Conservation (phyloP, 2,113 vertebrate species). For the Apodemus sylvaticus region DNA sequence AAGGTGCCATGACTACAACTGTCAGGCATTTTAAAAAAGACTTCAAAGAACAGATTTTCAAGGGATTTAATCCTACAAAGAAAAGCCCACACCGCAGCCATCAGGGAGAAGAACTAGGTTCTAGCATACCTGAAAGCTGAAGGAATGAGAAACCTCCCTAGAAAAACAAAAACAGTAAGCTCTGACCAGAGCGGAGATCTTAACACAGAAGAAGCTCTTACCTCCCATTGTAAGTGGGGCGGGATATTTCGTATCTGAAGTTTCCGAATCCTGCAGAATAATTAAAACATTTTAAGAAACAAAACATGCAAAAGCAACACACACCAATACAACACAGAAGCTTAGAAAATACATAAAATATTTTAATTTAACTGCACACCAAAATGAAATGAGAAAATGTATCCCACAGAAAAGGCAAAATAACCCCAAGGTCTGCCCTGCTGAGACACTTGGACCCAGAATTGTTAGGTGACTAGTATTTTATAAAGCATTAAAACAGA, state of each 20-base stretch:
- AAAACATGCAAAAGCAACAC: constrained; percentile 48
- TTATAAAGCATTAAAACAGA: constrained; percentile 43
- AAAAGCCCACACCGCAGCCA: not conserved
- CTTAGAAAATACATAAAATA: constrained; percentile 47
- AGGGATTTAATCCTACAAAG: not conserved
- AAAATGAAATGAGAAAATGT: not conserved
- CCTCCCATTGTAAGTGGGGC: constrained; percentile 97
- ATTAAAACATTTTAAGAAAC: constrained; percentile 71
- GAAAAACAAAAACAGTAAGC: not conserved
- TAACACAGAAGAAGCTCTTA: constrained; percentile 85
- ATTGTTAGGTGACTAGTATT: not conserved
- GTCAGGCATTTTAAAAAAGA: not conserved
- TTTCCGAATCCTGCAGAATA: constrained; percentile 93
- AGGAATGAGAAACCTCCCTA: not conserved
- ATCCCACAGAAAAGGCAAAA: not conserved
- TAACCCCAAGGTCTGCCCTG: not conserved
- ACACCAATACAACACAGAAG: constrained; percentile 30
- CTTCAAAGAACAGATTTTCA: constrained; percentile 26
- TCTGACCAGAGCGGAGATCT: constrained; percentile 38
- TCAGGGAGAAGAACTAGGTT: not conserved
- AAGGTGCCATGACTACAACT: not conserved
- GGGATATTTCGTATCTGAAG: constrained; percentile 98
- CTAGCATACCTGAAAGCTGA: not conserved
- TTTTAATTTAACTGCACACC: constrained; percentile 37
- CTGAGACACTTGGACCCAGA: not conserved